phyloP scores from a whole-genome alignment of 2,888 invertebrate species.

The Drosophila fulvimacula region DNA sequence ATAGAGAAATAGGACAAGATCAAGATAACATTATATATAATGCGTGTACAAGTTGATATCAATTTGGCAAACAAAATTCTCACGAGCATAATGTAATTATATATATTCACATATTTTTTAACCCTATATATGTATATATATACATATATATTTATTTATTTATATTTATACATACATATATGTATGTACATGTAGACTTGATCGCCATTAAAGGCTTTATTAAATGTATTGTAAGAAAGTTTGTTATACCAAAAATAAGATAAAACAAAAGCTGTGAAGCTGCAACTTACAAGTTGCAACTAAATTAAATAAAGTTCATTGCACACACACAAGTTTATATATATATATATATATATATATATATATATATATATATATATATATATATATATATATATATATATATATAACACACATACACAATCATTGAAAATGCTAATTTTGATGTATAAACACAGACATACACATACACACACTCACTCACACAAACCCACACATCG shows the following conservation, averaged over 20 bases:
- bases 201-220: background rate
- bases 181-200: conserved; percentile 1
- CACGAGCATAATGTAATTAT: conserved; percentile 33
- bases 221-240: conserved; percentile 18
- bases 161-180: background rate
- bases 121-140: background rate
- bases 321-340: too few species aligned
- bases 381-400: too few species aligned
- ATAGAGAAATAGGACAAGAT: conserved; percentile 27
- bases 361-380: too few species aligned
- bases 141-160: background rate
- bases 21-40: conserved; percentile 84
- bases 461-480: conserved; percentile 9
- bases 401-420: conserved; percentile 12
- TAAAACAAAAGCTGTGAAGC: conserved; percentile 26
- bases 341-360: too few species aligned
- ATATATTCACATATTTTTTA: background rate
- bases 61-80: conserved; percentile 55
- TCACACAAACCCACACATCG: background rate
- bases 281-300: conserved; percentile 46
- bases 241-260: conserved; percentile 20
- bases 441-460: conserved; percentile 9
- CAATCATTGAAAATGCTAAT: conserved; percentile 11
- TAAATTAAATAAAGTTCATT: conserved; percentile 26
- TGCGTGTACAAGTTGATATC: conserved; percentile 82